phyloP scores from a whole-genome alignment of 1,140 invertebrate species.

The Hormaphis cornu region DNA sequence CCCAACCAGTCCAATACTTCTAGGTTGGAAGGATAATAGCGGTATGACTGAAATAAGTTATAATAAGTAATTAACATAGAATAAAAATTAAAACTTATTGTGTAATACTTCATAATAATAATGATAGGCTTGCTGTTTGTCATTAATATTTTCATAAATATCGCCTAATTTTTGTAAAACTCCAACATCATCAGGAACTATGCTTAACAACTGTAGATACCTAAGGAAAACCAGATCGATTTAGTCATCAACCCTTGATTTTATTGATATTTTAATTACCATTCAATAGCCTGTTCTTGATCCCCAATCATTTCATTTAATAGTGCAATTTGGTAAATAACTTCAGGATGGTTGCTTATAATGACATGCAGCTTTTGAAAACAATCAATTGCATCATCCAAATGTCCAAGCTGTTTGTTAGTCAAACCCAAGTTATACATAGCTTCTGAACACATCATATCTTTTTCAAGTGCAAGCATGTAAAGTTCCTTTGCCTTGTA shows the following conservation, averaged over 20 bases:
- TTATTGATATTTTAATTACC: conserved; percentile 37
- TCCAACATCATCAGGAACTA: conserved; percentile 74
- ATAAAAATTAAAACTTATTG: neutral
- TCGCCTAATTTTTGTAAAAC: conserved; percentile 74
- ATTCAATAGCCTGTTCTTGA: conserved; percentile 66
- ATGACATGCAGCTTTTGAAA: conserved; percentile 76
- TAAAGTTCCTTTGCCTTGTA: conserved; percentile 69
- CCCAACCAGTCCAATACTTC: conserved; percentile 85
- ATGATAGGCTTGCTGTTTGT: conserved; percentile 86
- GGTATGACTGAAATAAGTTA: conserved; percentile 57
- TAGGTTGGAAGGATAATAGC: conserved; percentile 81
- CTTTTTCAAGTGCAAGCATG: conserved; percentile 66
- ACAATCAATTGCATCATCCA: conserved; percentile 63
- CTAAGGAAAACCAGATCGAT: conserved; percentile 42
- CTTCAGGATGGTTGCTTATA: conserved; percentile 67
- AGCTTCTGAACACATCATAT: conserved; percentile 78
- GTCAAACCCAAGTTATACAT: conserved; percentile 79
- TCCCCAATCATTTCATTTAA: conserved; percentile 68
- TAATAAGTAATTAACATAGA: neutral
- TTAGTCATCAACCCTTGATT: neutral
- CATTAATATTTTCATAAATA: conserved; percentile 72
- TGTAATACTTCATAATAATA: conserved; percentile 77
- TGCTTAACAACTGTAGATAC: conserved; percentile 74
- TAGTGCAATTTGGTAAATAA: conserved; percentile 76
- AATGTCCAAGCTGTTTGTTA: conserved; percentile 30